Evolutionary conservation across 2,888 invertebrate species (phyloP).

Genomic region (Acleris laterana): DNA sequence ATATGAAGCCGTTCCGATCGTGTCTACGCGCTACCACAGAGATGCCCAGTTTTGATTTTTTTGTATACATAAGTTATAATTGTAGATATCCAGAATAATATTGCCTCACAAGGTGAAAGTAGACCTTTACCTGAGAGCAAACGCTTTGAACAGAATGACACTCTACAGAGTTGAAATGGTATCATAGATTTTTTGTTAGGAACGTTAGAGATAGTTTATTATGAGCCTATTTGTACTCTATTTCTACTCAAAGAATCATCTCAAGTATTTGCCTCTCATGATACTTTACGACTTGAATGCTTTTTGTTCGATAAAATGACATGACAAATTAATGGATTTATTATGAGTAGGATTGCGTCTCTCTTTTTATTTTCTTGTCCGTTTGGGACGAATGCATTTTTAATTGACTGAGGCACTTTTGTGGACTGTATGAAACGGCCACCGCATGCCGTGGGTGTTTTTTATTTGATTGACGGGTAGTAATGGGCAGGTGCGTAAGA

Average conservation of each 20-base stretch:
- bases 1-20: constrained; percentile 59
- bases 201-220: no score
- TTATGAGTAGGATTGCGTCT: constrained; percentile 77
- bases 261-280: constrained; percentile 59
- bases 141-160: no score
- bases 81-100: constrained; percentile 66
- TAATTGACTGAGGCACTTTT: constrained; percentile 84
- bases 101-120: constrained; percentile 47
- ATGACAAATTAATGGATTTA: constrained; percentile 85
- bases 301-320: constrained; percentile 78
- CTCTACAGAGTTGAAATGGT: no score
- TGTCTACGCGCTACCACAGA: constrained; percentile 39
- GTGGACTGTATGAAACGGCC: constrained; percentile 82
- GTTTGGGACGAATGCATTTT: constrained; percentile 84
- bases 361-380: constrained; percentile 74
- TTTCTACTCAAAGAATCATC: constrained; percentile 72
- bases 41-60: no score
- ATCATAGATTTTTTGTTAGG: no score
- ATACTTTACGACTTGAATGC: constrained; percentile 63
- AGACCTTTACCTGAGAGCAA: no score
- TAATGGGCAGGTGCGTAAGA: constrained; percentile 83
- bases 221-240: constrained; percentile 50
- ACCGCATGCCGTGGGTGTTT: constrained; percentile 77
- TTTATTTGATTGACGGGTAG: constrained; percentile 83
- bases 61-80: neutral